These are phyloP conservation scores for Heterochromis multidens DNA, from an alignment of 2,113 vertebrate genomes.

Conservation along the genomic window DNA sequence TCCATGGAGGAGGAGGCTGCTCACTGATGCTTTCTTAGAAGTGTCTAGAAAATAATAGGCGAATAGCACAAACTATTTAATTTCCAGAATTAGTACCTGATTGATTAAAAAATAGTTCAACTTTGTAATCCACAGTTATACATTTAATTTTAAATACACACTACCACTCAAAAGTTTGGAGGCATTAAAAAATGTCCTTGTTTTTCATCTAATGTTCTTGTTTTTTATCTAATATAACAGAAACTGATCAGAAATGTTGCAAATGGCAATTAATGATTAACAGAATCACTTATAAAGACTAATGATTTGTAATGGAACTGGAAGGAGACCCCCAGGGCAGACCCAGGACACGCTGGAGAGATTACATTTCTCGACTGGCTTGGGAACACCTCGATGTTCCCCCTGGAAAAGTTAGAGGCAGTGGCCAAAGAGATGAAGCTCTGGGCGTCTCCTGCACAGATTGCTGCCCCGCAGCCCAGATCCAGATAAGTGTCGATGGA, in stretches of 20 bases:
- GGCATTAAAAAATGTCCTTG: background rate
- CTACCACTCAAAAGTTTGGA: background rate
- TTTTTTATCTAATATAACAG: background rate
- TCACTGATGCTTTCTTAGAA: fast-evolving
- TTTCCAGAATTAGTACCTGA: background rate
- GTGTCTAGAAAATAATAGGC: too few relatives aligned
- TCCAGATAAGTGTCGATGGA: background rate
- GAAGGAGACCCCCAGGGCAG: fast-evolving
- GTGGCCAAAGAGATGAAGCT: background rate
- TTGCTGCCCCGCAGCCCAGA: background rate
- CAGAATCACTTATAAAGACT: too few relatives aligned
- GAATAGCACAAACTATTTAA: background rate
- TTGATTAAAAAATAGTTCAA: background rate
- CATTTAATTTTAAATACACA: background rate
- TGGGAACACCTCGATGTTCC: fast-evolving
- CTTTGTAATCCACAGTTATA: background rate
- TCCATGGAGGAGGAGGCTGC: background rate
- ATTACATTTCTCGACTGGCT: background rate
- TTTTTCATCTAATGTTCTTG: background rate
- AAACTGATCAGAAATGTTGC: background rate
- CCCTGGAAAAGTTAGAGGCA: fast-evolving
- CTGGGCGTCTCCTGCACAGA: fast-evolving
- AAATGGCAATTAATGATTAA: too few relatives aligned
- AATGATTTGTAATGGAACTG: background rate
- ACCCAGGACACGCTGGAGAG: fast-evolving